These are phyloP conservation scores for Damaliscus lunatus DNA, from an alignment of 2,113 vertebrate genomes.

Conservation along the genomic window DNA sequence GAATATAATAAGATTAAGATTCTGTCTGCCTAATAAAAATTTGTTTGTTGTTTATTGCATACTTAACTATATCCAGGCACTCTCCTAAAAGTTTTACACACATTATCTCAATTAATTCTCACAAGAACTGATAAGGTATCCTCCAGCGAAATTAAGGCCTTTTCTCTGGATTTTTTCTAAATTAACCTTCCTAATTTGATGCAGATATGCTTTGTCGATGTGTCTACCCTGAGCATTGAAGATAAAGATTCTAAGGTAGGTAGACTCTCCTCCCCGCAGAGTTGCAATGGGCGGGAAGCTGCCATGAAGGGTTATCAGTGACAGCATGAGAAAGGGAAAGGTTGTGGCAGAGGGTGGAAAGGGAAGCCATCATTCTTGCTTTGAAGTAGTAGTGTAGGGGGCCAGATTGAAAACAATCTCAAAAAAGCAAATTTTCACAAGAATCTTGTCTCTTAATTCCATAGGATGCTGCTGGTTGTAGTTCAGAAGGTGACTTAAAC, in stretches of 20 bases:
- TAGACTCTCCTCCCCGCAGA: background rate
- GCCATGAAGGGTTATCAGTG: background rate
- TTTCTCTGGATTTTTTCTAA: slow-evolving; percentile 34
- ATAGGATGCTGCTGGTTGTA: slow-evolving; percentile 35
- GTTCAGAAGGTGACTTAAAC: slow-evolving; percentile 41
- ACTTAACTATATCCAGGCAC: background rate
- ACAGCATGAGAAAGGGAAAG: background rate
- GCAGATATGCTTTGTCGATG: slow-evolving; percentile 73
- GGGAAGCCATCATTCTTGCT: background rate
- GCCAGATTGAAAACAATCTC: background rate
- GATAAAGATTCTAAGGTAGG: slow-evolving; percentile 59
- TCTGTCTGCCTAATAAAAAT: background rate
- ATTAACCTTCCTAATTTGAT: slow-evolving; percentile 42
- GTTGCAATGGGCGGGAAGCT: background rate
- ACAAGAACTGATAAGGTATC: background rate
- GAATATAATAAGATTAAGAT: background rate
- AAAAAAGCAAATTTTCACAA: slow-evolving; percentile 11
- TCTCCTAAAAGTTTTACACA: slow-evolving; percentile 7
- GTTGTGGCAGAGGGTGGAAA: background rate
- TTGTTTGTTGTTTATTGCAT: background rate
- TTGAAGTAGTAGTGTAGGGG: background rate
- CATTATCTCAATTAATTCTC: background rate
- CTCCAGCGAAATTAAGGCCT: background rate
- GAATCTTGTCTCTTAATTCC: slow-evolving; percentile 14
- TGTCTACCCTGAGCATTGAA: slow-evolving; percentile 62